Base-by-base conservation (phyloP, 37 sponge, comb jelly and placozoan genomes). In the Trichoplax adhaerens region DNA sequence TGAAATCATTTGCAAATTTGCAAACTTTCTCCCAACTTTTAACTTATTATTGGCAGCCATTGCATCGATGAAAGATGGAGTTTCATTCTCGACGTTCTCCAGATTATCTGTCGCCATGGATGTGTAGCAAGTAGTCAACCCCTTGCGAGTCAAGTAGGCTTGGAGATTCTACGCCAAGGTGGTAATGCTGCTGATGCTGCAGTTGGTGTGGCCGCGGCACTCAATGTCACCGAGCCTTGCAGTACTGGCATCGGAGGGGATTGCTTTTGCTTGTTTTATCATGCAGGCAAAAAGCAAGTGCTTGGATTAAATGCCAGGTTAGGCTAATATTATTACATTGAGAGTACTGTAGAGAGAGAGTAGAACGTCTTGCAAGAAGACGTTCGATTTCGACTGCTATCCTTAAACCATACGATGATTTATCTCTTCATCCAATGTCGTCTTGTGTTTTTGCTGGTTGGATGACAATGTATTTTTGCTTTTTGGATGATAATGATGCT, bases 181-280 rank as follows among this genome's bases (percentile, higher is more conserved):
- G 89, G 89, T 2, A 88, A 88, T 53, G 89, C 89, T 3, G 89
- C 89, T 3, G 89, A 88, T 64, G 89, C 89, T 2, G 89, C 89
- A 5, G 83, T 88, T 51, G 89, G 80, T 48, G 83, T 85, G 1
- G 89, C 89, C 5, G 89, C 89, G 4, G 86, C 83, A 2, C 77
- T 88, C 75, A 88, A 85, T 80, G 89, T 88, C 8, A 85, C 86
- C 0, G 83, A 84, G 65, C 89, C 89, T 2, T 85, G 80, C 80
- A 79, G 80, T 68, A 88, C 89, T 0, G 89, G 89, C 1, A 66
- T 88, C 5, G 89, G 89, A 12, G 89, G 89, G 1, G 89, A 88
- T 75, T 85, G 89, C 74, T 88, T 88, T 75, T 85, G 89, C 50
- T 76, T 88, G 10, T 88, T 79, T 65, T 88, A 88, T 57, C 78